A percentile compares a stretch with the other conserved stretches of the same genome.
These are phyloP conservation scores for Sitophilus oryzae DNA, from an alignment of 1,140 invertebrate species.

Conservation along the genomic window DNA sequence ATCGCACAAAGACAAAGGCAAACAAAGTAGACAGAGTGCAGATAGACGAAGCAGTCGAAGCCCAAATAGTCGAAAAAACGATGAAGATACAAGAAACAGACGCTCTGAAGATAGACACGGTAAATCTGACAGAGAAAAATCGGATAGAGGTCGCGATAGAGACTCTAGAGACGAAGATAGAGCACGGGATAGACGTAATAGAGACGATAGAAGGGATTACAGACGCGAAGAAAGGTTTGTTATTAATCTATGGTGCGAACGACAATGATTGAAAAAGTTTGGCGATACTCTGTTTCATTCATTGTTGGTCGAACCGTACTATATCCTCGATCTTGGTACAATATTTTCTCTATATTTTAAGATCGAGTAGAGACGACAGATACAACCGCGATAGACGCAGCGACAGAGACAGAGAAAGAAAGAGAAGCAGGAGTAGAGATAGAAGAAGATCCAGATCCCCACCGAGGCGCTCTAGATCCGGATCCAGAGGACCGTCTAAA, in stretches of 20 bases:
- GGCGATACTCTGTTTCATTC: no score
- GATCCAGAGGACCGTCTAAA: slow-evolving; percentile 19
- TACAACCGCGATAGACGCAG: slow-evolving; percentile 14
- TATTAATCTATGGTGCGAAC: neutral
- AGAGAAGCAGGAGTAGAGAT: slow-evolving; percentile 23
- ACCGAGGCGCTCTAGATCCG: slow-evolving; percentile 13
- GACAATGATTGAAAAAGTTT: neutral
- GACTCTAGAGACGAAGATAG: slow-evolving; percentile 11
- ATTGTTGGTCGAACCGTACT: no score
- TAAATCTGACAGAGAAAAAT: neutral
- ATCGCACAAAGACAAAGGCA: neutral
- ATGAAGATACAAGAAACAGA: slow-evolving; percentile 10
- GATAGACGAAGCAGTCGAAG: slow-evolving; percentile 14
- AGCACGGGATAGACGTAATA: slow-evolving; percentile 15
- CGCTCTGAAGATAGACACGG: slow-evolving; percentile 1
- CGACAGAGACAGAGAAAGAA: slow-evolving; percentile 18
- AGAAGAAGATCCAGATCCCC: slow-evolving; percentile 32
- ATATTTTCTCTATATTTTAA: no score
- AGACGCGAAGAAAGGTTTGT: slow-evolving; percentile 25
- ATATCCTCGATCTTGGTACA: no score
- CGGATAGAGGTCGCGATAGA: slow-evolving; percentile 16
- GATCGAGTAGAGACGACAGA: slow-evolving; percentile 1
- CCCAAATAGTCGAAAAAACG: slow-evolving; percentile 8
- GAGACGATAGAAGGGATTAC: slow-evolving; percentile 21
- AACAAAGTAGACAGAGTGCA: neutral